Percentiles rank a stretch among this genome's conserved stretches.
Evolutionary conservation across 2,888 invertebrate genomes (phyloP).

Genomic region (Spisula subtruncata): DNA sequence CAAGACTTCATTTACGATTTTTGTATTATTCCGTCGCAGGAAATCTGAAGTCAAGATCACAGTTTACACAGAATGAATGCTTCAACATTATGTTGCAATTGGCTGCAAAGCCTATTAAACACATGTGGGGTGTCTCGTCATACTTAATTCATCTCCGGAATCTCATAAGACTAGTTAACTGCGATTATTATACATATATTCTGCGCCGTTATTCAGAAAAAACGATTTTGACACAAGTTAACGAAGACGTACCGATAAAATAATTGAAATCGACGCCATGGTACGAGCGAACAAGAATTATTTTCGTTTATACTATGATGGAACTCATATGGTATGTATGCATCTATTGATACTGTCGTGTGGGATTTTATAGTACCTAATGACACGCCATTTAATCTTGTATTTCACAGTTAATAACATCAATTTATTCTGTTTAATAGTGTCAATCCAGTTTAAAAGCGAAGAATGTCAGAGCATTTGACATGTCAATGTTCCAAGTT

Average conservation of each 20-base stretch:
- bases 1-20: too few species aligned
- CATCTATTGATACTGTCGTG: not conserved
- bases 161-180: not conserved
- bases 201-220: not conserved
- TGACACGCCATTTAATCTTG: not conserved
- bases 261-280: not conserved
- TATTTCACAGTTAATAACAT: not conserved
- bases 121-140: too few species aligned
- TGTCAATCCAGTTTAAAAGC: not conserved
- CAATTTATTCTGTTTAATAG: not conserved
- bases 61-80: too few species aligned
- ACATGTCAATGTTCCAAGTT: not conserved
- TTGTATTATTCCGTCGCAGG: too few species aligned
- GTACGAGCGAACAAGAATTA: not conserved
- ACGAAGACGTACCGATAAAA: not conserved
- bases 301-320: not conserved
- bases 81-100: too few species aligned
- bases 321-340: not conserved
- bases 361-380: not conserved
- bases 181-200: not conserved
- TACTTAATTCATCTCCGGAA: too few species aligned
- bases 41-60: too few species aligned
- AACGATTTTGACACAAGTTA: not conserved
- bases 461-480: not conserved
- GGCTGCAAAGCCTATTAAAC: not conserved